A percentile compares a stretch with the other conserved stretches of the same genome.
phyloP scores from a whole-genome alignment of 2,888 invertebrate genomes.

The Scaptomyza reducta region DNA sequence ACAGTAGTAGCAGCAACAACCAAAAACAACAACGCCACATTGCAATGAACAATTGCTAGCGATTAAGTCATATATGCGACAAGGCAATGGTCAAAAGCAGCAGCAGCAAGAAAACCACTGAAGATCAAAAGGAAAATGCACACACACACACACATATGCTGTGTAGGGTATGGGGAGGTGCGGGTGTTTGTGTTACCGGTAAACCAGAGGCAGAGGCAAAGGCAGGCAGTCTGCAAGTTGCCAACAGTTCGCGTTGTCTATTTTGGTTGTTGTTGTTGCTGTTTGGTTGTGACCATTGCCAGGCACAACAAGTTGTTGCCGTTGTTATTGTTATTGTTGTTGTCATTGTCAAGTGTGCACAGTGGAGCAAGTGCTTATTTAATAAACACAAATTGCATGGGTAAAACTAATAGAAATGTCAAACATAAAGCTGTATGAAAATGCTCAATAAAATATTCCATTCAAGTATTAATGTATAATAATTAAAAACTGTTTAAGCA shows the following conservation, averaged over 20 bases:
- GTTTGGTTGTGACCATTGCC: constrained; percentile 3
- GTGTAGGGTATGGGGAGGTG: constrained; percentile 3
- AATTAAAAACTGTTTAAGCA: too few relatives aligned
- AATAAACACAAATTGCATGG: too few relatives aligned
- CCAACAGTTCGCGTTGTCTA: constrained; percentile 44
- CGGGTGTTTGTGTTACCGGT: constrained; percentile 35
- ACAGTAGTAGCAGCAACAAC: constrained; percentile 25
- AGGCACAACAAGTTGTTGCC: constrained; percentile 44
- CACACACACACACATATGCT: not conserved
- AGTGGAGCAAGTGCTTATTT: constrained; percentile 14
- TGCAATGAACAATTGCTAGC: constrained; percentile 69
- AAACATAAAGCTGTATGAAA: not conserved
- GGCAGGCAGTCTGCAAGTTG: constrained; percentile 6
- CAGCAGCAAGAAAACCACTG: constrained; percentile 10
- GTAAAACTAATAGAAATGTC: not conserved
- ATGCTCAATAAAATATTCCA: too few relatives aligned
- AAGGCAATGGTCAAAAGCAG: constrained; percentile 45
- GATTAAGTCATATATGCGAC: constrained; percentile 74
- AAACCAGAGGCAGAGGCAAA: constrained; percentile 18
- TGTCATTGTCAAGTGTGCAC: constrained; percentile 46
- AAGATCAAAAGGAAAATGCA: constrained; percentile 19
- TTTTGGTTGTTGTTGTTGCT: constrained; percentile 37
- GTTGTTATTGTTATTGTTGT: constrained; percentile 20
- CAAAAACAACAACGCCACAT: constrained; percentile 41
- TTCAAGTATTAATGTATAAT: too few relatives aligned